Percentiles rank a stretch among this genome's conserved stretches.
Evolutionary conservation across 2,888 invertebrate species (phyloP).

Genomic region (Meteorus colon): DNA sequence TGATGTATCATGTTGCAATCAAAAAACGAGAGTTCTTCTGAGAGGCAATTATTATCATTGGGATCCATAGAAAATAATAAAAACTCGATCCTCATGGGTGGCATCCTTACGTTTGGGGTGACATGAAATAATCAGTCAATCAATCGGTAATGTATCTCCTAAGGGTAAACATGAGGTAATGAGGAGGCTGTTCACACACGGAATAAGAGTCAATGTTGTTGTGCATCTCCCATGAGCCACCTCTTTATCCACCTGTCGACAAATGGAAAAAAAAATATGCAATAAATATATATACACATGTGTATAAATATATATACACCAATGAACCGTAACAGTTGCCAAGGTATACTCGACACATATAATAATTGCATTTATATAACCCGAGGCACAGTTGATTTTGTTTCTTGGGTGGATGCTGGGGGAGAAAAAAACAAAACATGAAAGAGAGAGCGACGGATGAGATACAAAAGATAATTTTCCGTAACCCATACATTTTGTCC

Average conservation of each 20-base stretch:
- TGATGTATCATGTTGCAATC: no score
- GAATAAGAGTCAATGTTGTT: not conserved
- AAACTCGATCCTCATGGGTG: no score
- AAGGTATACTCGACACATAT: not conserved
- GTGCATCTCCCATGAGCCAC: not conserved
- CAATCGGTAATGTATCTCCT: no score
- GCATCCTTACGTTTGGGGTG: no score
- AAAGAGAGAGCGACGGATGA: not conserved
- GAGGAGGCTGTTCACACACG: no score
- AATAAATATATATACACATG: not conserved
- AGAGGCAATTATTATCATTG: no score
- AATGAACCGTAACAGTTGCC: not conserved
- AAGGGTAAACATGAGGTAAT: no score
- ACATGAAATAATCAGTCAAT: no score
- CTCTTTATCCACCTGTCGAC: not conserved
- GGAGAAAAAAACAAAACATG: not conserved
- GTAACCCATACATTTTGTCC: not conserved
- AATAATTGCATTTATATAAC: not conserved
- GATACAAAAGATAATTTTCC: conserved; percentile 3
- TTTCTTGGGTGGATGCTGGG: not conserved
- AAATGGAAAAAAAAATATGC: not conserved
- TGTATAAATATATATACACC: not conserved
- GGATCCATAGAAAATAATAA: no score
- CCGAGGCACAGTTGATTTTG: not conserved
- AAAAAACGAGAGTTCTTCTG: no score